Evolutionary conservation across 2,797 vertebrate species (phyloP), one percentile per base, ranked within the genome.

Genomic region (Sphaeramia orbicularis): DNA sequence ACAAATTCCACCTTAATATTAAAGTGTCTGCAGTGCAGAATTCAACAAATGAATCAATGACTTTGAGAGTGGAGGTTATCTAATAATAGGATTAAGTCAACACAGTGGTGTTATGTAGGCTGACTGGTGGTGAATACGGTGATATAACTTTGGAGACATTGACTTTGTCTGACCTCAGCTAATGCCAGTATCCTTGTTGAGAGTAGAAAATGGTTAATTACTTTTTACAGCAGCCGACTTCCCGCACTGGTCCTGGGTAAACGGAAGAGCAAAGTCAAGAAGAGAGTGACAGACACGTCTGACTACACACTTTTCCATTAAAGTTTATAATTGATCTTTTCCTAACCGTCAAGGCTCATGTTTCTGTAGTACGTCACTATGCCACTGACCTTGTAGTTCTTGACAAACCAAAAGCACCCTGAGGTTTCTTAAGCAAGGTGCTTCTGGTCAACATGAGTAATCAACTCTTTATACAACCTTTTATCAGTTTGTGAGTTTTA

Each of bases 331-430:
- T 78, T 8, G 61, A 73, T 79, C 40, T 14, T 71, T 72, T 21
- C 55, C 35, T 58, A 36, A 65, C 67, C 59, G 68, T 7, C 0
- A 10, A 14, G 50, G 36, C 42, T 75, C 44, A 10, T 51, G 61
- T 57, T 73, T 36, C 30, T 64, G 11, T 18, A 45, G 58, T 11
- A 30, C 11, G 7, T 51, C 9, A 5, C 10, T 54, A 55, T 27
- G 37, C 41, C 55, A 14, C 19, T 69, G 48, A 82, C 52, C 72
- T 65, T 55, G 38, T 72, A 41, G 74, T 61, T 49, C 42, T 1
- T 45, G 3, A 0, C 0, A 7, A 65, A 43, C 14, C 38, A 18
- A 2, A 8, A n/a, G 37, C 15, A 38, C 36, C 35, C 37, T 50
- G 30, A 40, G 16, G 55, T 48, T 69, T 47, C 21, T 66, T 48